A percentile compares a stretch with the other conserved stretches of the same genome.
phyloP scores from a whole-genome alignment of 2,888 invertebrate species.

The Andrena camellia region DNA sequence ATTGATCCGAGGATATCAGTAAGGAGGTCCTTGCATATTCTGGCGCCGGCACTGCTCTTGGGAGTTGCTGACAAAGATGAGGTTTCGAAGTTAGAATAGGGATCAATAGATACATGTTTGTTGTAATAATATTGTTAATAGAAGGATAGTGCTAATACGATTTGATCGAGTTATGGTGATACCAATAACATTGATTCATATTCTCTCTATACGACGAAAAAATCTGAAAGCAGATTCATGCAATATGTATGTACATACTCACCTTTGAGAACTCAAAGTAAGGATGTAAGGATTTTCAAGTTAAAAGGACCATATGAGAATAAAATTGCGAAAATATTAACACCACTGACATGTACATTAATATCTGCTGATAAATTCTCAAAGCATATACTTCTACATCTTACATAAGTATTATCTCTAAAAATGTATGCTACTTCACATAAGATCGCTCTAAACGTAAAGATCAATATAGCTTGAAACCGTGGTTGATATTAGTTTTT shows the following conservation, averaged over 20 bases:
- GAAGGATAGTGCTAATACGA: background rate
- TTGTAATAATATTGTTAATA: conserved; percentile 23
- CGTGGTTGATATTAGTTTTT: too few species aligned
- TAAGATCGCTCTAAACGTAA: too few species aligned
- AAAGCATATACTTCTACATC: too few species aligned
- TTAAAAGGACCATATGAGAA: background rate
- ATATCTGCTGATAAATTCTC: too few species aligned
- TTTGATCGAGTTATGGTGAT: conserved; percentile 3
- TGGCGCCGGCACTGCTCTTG: conserved; percentile 9
- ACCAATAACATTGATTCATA: conserved; percentile 17
- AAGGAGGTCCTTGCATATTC: conserved; percentile 38
- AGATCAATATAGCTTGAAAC: too few species aligned
- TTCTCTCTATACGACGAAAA: background rate
- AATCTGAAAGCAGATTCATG: too few species aligned
- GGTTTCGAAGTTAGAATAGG: background rate
- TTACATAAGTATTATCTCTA: too few species aligned
- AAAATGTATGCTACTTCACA: too few species aligned
- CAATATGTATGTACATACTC: background rate
- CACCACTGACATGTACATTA: too few species aligned
- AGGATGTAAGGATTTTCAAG: background rate
- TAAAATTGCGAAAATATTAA: background rate
- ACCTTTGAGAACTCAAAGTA: background rate
- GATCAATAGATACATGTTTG: conserved; percentile 11
- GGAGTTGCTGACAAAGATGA: conserved; percentile 16
- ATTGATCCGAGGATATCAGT: conserved; percentile 46